A percentile compares a stretch with the other conserved stretches of the same genome.
Conservation (phyloP, 2,113 vertebrate species). For the Oenanthe oenanthe region DNA sequence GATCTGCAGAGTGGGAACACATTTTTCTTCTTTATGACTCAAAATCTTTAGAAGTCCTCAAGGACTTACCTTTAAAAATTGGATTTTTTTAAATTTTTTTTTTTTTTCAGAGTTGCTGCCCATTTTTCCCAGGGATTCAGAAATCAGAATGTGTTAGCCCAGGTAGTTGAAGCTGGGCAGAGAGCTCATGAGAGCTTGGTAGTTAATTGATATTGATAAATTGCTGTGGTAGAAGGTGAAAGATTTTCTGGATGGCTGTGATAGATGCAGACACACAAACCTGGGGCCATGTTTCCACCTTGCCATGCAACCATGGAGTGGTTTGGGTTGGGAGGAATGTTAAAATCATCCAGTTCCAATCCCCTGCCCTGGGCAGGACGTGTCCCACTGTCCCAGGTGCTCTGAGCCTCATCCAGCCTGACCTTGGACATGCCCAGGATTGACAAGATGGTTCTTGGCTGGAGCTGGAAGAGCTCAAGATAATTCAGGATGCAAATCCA, state of each 20-base stretch:
- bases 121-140: background rate
- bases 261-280: background rate
- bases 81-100: too few species aligned
- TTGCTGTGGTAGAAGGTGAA: background rate
- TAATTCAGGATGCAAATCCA: background rate
- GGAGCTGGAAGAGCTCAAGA: background rate
- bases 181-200: background rate
- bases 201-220: background rate
- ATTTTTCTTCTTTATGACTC: background rate
- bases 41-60: background rate
- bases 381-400: background rate
- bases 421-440: background rate
- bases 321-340: background rate
- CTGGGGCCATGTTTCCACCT: accelerated
- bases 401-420: background rate
- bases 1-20: background rate
- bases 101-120: background rate
- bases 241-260: background rate
- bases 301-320: background rate
- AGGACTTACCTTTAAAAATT: background rate
- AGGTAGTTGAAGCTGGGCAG: background rate
- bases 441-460: background rate
- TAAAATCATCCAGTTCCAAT: background rate
- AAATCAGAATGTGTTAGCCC: accelerated
- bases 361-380: background rate